Base-by-base conservation (phyloP, 2,113 vertebrate genomes). In the Labeo rohita region DNA sequence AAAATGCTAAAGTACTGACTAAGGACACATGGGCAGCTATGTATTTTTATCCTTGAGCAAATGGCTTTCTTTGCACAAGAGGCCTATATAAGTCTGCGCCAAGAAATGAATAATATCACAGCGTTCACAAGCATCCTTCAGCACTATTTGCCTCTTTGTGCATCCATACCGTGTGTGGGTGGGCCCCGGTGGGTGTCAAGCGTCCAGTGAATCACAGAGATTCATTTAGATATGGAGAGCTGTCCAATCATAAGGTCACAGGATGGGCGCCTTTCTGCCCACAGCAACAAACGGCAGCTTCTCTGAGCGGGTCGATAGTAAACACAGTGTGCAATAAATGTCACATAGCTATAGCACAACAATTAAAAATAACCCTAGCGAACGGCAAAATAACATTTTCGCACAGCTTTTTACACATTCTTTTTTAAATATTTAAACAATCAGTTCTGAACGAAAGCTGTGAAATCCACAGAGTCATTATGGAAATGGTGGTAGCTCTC, bases 131-230 rank as follows among this genome's bases (percentile, higher is more conserved):
- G 85, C 34, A 83, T 68, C 76, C 80, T 16, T 43, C 80, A 21
- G 50, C 68, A 56, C 28, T 82, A 87, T 84, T 89, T 61, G 45
- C 63, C 74, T 89, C 76, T 87, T 61, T 86, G 78, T 82, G 74
- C 15, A 76, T 88, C 88, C 86, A 83, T 90, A 84, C 79, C 82
- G 80, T 75, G 56, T 6, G 91, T 91, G 90, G 91, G 92, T 21
- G 87, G 73, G 34, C 56, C 84, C 70, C 72, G 50, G 92, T 88
- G 72, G 93, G 90, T 80, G 80, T 84, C 86, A 83, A 80, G 79
- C 47, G 50, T 59, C 54, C 80, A 86, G 81, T 84, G 81, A 90
- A 82, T 89, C 83, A n/a, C 75, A 86, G 45, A 89, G 89, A 93
- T 90, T 92, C 89, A 91, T 86, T 76, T 85, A 47, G 45, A 85